Conservation (phyloP, 2,888 invertebrate genomes). For the Tetragnatha montana region DNA sequence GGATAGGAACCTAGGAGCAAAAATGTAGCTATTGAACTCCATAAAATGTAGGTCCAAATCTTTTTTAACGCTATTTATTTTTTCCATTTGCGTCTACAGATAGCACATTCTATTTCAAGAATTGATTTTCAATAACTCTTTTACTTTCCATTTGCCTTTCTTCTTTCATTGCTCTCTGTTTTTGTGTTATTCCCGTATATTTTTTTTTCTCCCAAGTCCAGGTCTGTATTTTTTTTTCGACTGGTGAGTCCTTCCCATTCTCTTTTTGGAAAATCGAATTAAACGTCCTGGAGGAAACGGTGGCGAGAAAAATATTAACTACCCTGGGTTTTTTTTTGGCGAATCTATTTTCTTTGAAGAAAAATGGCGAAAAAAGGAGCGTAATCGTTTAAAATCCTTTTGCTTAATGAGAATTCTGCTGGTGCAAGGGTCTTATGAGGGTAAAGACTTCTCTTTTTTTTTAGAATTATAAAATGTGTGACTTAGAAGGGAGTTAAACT, state of each 20-base stretch:
- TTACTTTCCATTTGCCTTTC: constrained; percentile 61
- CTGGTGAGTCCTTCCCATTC: constrained; percentile 6
- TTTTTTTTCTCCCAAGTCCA: background rate
- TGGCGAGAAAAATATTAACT: constrained; percentile 19
- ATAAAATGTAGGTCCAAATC: constrained; percentile 62
- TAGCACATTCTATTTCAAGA: constrained; percentile 59
- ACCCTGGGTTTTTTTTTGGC: constrained; percentile 4
- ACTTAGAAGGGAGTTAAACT: background rate
- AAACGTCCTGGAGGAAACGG: constrained; percentile 34
- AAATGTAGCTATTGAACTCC: constrained; percentile 59
- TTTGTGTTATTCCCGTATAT: constrained; percentile 6
- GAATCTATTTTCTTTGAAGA: constrained; percentile 39
- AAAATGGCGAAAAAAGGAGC: background rate
- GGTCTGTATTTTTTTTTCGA: constrained; percentile 13
- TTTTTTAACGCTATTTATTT: constrained; percentile 56
- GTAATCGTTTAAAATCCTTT: constrained; percentile 46
- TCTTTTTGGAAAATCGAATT: constrained; percentile 33
- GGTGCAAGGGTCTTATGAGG: background rate
- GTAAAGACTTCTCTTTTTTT: background rate
- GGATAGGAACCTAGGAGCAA: constrained; percentile 9
- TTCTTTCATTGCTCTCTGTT: constrained; percentile 23
- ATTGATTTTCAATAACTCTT: constrained; percentile 64
- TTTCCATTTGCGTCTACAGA: constrained; percentile 52
- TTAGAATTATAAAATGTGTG: background rate
- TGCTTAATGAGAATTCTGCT: constrained; percentile 28